Evolutionary conservation across 2,113 vertebrate species (phyloP).

Genomic region (Peromyscus polionotus): DNA sequence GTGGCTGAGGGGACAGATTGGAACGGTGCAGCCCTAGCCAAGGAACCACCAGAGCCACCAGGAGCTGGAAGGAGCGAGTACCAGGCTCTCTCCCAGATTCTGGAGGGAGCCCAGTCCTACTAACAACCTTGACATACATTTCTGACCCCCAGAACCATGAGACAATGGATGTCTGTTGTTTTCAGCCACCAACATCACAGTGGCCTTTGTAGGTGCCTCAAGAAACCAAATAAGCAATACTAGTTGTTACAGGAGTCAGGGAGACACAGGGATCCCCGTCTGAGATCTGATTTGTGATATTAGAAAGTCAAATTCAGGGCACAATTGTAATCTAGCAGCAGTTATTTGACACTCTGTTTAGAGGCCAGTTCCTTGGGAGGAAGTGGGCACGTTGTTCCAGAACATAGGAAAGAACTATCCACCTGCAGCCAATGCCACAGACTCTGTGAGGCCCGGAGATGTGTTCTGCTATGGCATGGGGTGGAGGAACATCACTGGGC

Average conservation of each 20-base stretch:
- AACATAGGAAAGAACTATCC: neutral
- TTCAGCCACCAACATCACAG: neutral
- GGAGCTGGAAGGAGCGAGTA: neutral
- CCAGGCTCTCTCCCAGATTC: neutral
- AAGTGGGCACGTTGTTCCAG: neutral
- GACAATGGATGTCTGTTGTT: neutral
- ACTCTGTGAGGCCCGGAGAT: neutral
- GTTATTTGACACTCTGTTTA: constrained; percentile 1
- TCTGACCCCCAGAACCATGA: neutral
- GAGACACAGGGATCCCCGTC: neutral
- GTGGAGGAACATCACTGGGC: too few species aligned
- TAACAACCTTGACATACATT: neutral
- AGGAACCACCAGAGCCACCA: neutral
- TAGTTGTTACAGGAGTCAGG: neutral
- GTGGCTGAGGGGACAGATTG: neutral
- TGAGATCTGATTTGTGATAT: constrained; percentile 32
- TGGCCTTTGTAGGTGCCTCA: constrained; percentile 25
- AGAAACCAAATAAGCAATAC: neutral
- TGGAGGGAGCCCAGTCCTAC: neutral
- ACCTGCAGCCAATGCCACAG: neutral
- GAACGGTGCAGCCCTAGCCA: neutral
- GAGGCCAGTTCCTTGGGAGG: neutral
- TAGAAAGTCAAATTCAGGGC: neutral
- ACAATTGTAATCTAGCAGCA: neutral
- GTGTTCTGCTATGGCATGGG: neutral